phyloP scores from a whole-genome alignment of 2,797 vertebrate species.

The Heterohyrax brucei region DNA sequence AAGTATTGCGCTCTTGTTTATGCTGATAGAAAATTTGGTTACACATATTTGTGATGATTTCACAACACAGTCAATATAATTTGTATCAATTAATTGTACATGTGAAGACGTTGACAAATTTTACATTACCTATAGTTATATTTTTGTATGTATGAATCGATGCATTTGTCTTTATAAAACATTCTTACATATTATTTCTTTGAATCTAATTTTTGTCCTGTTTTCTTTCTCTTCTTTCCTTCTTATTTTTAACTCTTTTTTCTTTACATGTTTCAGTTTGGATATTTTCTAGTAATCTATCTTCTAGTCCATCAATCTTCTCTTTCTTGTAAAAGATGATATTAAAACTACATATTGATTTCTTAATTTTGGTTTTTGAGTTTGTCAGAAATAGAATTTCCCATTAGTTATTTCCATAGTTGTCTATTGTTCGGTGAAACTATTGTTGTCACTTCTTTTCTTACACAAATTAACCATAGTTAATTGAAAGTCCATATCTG shows the following conservation, averaged over 20 bases:
- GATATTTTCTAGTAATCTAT: background rate
- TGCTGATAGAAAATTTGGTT: too few relatives aligned
- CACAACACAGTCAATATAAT: too few relatives aligned
- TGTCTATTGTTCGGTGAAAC: background rate
- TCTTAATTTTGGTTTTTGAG: background rate
- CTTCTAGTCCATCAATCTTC: background rate
- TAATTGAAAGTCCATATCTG: background rate
- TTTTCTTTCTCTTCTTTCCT: background rate
- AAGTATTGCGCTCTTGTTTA: too few relatives aligned
- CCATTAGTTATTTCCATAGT: background rate
- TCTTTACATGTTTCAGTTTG: background rate
- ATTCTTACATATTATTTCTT: background rate
- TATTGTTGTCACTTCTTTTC: background rate
- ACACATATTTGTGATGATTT: too few relatives aligned
- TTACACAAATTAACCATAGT: background rate
- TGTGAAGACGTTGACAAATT: too few relatives aligned
- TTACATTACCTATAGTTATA: background rate
- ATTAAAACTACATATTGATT: background rate
- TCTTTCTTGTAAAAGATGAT: background rate
- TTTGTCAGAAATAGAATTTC: constrained; percentile 14
- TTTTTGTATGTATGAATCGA: background rate
- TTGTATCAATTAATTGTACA: too few relatives aligned
- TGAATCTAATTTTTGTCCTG: background rate
- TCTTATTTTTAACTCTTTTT: background rate
- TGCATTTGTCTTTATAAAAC: background rate